A percentile compares a stretch with the other conserved stretches of the same genome.
These are phyloP conservation scores for Austrolebias charrua DNA, from an alignment of 2,797 vertebrate genomes.

Conservation along the genomic window DNA sequence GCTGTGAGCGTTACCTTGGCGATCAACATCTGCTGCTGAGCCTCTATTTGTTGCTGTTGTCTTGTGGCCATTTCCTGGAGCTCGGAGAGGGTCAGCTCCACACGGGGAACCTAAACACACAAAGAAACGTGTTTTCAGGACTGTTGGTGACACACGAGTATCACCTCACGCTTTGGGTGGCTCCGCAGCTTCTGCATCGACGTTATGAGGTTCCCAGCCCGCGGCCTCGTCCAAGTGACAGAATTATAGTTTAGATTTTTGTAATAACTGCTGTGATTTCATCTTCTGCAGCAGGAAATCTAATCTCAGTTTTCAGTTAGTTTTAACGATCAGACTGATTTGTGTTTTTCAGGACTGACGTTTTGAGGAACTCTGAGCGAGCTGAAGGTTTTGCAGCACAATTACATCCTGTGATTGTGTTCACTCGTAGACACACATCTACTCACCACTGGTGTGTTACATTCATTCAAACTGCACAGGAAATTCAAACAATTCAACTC, in stretches of 20 bases:
- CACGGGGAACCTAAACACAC: conserved; percentile 77
- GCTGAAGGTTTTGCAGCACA: conserved; percentile 46
- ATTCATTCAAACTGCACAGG: background rate
- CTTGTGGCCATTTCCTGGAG: conserved; percentile 97
- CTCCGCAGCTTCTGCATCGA: conserved; percentile 22
- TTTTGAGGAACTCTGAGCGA: conserved; percentile 4
- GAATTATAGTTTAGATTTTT: conserved; percentile 41
- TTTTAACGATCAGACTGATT: background rate
- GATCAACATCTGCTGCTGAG: conserved; percentile 95
- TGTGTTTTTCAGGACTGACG: background rate
- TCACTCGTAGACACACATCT: conserved; percentile 15
- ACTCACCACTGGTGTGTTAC: conserved; percentile 22
- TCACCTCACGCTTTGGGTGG: conserved; percentile 38
- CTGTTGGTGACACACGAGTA: conserved; percentile 25
- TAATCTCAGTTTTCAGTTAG: background rate
- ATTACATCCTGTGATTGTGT: conserved; percentile 71
- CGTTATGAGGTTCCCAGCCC: conserved; percentile 48
- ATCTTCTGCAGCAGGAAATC: conserved; percentile 9
- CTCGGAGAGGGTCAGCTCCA: conserved; percentile 94
- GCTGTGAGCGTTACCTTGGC: conserved; percentile 86
- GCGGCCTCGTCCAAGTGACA: conserved; percentile 58
- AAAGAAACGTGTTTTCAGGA: conserved; percentile 9
- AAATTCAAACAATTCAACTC: background rate
- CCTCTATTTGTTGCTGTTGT: conserved; percentile 97
- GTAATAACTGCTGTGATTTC: background rate